These are phyloP conservation scores for Plebejus argus DNA, from an alignment of 2,888 invertebrate genomes.

Conservation along the genomic window DNA sequence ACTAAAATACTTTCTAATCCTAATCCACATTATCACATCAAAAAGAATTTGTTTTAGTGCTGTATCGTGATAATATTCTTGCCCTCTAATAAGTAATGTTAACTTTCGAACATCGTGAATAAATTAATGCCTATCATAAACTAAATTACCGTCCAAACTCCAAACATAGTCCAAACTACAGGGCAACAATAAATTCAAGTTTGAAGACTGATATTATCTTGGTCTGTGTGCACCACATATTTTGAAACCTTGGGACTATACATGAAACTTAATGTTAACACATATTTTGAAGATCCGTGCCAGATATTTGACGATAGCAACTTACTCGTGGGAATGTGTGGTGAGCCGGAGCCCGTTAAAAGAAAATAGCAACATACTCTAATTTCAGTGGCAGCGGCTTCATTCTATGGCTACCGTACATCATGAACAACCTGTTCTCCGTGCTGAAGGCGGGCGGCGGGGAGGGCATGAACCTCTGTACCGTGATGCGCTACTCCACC, in stretches of 20 bases:
- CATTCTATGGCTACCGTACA: conserved; percentile 74
- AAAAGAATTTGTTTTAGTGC: background rate
- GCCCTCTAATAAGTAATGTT: background rate
- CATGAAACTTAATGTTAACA: too few relatives aligned
- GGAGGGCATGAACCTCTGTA: conserved; percentile 69
- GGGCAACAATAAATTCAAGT: too few relatives aligned
- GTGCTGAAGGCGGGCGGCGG: conserved; percentile 65
- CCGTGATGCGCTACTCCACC: conserved; percentile 60
- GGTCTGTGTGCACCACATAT: too few relatives aligned
- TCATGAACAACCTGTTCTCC: conserved; percentile 74
- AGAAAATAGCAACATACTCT: background rate
- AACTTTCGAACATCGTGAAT: background rate
- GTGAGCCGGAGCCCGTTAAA: background rate
- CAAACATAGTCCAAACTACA: too few relatives aligned
- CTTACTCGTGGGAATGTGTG: too few relatives aligned
- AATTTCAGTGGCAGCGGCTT: conserved; percentile 68
- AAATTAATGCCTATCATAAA: background rate
- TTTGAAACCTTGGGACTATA: too few relatives aligned
- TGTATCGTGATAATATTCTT: background rate
- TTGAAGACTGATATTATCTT: too few relatives aligned
- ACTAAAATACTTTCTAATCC: too few relatives aligned
- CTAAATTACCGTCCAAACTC: background rate
- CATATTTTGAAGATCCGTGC: too few relatives aligned
- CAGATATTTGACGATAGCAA: too few relatives aligned
- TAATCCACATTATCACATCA: background rate